phyloP scores from a whole-genome alignment of 2,797 vertebrate genomes.

The Tenualosa ilisha region DNA sequence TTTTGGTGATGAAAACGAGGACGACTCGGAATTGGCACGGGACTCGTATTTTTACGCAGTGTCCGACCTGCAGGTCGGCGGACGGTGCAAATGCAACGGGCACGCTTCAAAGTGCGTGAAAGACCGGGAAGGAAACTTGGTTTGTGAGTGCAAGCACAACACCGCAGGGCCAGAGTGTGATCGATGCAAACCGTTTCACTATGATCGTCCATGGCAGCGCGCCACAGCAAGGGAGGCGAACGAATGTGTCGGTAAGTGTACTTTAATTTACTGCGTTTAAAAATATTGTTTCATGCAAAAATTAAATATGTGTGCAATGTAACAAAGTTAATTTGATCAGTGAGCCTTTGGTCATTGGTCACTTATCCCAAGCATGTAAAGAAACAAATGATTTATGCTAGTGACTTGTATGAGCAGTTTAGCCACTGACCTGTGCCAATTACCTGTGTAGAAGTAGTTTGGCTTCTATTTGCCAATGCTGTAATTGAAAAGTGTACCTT shows the following conservation, averaged over 20 bases:
- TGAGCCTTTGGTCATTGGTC: neutral
- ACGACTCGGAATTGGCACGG: conserved; percentile 94
- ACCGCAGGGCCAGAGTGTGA: conserved; percentile 97
- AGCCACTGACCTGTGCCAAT: no score
- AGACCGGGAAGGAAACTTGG: conserved; percentile 87
- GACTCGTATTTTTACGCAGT: conserved; percentile 98
- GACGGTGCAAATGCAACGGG: conserved; percentile 97
- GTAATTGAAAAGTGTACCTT: neutral
- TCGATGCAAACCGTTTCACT: conserved; percentile 98
- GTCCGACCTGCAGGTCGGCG: conserved; percentile 97
- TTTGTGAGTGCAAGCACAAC: conserved; percentile 98
- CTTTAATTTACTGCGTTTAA: neutral
- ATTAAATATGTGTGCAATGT: neutral
- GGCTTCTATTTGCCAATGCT: neutral
- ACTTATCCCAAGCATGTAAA: neutral
- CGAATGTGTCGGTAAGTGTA: conserved; percentile 94
- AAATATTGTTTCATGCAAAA: neutral
- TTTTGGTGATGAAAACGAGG: conserved; percentile 97
- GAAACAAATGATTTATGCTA: neutral
- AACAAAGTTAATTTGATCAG: neutral
- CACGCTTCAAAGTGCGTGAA: conserved; percentile 96
- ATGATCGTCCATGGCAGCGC: conserved; percentile 97
- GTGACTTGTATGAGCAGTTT: no score
- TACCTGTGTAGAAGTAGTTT: no score
- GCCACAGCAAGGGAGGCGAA: conserved; percentile 96